phyloP scores from a whole-genome alignment of 2,113 vertebrate species.

The Hippotragus niger region DNA sequence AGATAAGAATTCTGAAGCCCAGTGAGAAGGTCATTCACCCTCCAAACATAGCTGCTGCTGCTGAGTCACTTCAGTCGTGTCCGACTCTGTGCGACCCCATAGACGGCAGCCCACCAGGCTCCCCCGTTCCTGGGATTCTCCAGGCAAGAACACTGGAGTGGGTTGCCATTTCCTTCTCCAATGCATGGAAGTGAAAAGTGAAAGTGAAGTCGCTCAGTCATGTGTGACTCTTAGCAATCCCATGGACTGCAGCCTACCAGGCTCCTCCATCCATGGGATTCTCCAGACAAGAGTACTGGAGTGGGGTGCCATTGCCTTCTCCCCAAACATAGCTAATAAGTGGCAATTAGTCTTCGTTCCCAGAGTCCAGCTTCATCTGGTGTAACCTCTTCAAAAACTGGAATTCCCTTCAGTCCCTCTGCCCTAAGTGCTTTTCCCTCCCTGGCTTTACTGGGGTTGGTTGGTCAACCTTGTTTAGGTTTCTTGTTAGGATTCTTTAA shows the following conservation, averaged over 20 bases:
- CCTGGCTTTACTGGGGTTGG: not conserved
- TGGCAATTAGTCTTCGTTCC: not conserved
- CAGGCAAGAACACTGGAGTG: not conserved
- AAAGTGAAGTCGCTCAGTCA: not conserved
- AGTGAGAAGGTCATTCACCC: not conserved
- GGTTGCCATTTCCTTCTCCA: not conserved
- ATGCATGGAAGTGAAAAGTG: not conserved
- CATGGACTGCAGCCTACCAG: not conserved
- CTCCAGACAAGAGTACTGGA: not conserved
- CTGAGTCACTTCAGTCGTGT: not conserved
- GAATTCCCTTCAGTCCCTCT: not conserved
- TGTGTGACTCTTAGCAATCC: not conserved
- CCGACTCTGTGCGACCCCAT: not conserved
- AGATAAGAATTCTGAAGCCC: not conserved
- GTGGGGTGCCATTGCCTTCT: not conserved
- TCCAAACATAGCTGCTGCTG: not conserved
- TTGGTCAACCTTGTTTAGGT: not conserved
- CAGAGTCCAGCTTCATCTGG: not conserved
- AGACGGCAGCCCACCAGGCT: not conserved
- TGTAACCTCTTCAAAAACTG: not conserved
- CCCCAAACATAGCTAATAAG: not conserved
- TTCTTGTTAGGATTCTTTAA: conserved; percentile 16
- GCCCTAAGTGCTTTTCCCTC: not conserved
- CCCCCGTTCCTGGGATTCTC: not conserved
- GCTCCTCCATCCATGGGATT: not conserved